These are phyloP conservation scores for Embiotoca jacksoni DNA, from an alignment of 2,113 vertebrate species.

Conservation along the genomic window DNA sequence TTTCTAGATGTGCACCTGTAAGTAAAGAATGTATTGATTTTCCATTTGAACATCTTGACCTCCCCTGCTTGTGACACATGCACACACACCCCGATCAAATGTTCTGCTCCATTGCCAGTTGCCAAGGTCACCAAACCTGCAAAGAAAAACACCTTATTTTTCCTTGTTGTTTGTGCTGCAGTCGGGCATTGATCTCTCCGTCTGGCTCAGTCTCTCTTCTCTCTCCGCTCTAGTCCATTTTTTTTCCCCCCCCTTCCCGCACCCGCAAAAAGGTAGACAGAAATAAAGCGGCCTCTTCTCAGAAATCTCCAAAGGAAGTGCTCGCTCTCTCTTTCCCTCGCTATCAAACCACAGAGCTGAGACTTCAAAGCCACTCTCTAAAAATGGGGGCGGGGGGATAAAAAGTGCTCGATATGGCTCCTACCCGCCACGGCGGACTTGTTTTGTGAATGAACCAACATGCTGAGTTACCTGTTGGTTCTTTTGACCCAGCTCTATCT, in stretches of 20 bases:
- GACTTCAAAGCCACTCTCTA: slow-evolving; percentile 54
- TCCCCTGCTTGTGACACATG: slow-evolving; percentile 15
- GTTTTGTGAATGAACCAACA: slow-evolving; percentile 57
- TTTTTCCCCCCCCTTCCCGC: neutral
- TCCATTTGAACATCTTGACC: slow-evolving; percentile 35
- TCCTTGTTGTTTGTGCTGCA: slow-evolving; percentile 43
- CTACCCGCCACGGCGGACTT: slow-evolving; percentile 3
- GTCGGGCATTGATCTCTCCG: slow-evolving; percentile 58
- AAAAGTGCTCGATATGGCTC: slow-evolving; percentile 20
- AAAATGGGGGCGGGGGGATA: slow-evolving; percentile 28
- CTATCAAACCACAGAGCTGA: slow-evolving; percentile 27
- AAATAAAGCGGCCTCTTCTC: slow-evolving; percentile 60
- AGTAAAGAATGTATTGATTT: slow-evolving; percentile 21
- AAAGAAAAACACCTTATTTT: slow-evolving; percentile 57
- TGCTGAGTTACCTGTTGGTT: slow-evolving; percentile 38
- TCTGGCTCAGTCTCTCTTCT: slow-evolving; percentile 32
- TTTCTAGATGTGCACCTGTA: neutral
- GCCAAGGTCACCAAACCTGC: slow-evolving; percentile 66
- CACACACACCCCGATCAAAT: slow-evolving; percentile 27
- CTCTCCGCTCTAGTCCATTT: slow-evolving; percentile 49
- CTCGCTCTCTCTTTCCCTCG: neutral
- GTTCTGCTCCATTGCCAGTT: slow-evolving; percentile 43
- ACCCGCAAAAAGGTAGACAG: slow-evolving; percentile 39
- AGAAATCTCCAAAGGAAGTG: slow-evolving; percentile 56
- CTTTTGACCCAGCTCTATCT: slow-evolving; percentile 20